Base-by-base conservation (phyloP, 1,140 invertebrate species). In the Danaus plexippus region DNA sequence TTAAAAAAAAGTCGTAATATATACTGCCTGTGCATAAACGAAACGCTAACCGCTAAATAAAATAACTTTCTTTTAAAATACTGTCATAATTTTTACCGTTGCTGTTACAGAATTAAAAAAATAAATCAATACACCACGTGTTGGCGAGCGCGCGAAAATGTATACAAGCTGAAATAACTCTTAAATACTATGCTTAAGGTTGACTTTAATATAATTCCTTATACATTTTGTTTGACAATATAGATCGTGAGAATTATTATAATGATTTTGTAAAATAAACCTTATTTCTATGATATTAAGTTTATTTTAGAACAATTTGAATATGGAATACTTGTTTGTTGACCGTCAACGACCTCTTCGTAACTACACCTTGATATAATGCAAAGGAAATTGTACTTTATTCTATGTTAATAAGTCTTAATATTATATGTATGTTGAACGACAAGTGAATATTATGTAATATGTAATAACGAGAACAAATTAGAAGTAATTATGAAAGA, bases 181-280 rank as follows among this genome's bases (percentile, higher is more conserved):
- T 50, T 67, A 64, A 48, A 9, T 8, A 11, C 9, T 10, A 32
- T 1, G 42, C 5, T 52, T 60, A 57, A 59, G 50, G 44, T 47
- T 22, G 32, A 54, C n/a, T 54, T 56, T 63, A 15, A 55, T 12
- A 50, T 50, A 6, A 32, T 32, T 32, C 7, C 22, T 32, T 32
- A 4, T 4, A 32, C 7, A 32, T 32, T 32, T 32, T 32, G 50
- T 55, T 60, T 66, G 59, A 66, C 64, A 67, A 72, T 71, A 54
- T 69, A 56, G 67, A 72, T 72, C 70, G 70, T 72, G 70, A 72
- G 70, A 72, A 72, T 32, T 32, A 32, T 32, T 32, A 32, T 57
- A 61, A 54, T 53, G 51, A 64, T 43, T 43, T 9, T 9, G 10
- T 43, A 59, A 54, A 49, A 10, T 68, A 11, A 45, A 47, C 63